Evolutionary conservation across 2,113 vertebrate species (phyloP).

Genomic region (Rallus limicola): DNA sequence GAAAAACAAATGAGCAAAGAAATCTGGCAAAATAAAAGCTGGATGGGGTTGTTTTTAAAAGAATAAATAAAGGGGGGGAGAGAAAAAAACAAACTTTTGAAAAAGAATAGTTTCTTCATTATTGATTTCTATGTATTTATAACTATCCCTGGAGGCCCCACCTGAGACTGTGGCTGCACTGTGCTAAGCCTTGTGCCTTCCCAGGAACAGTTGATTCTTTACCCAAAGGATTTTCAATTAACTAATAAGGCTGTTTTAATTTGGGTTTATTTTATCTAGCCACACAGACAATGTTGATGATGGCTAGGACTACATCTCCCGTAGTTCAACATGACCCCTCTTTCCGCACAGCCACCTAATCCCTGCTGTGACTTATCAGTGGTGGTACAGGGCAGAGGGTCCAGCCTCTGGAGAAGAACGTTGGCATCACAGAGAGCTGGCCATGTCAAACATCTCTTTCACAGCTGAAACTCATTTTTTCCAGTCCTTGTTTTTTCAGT

Average conservation of each 20-base stretch:
- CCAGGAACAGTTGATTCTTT: neutral
- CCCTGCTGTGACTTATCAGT: neutral
- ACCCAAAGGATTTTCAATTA: neutral
- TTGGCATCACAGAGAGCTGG: neutral
- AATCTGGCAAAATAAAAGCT: neutral
- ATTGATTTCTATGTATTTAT: neutral
- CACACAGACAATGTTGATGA: neutral
- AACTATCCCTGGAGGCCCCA: neutral
- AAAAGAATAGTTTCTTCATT: neutral
- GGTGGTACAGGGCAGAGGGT: accelerated
- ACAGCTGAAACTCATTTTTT: neutral
- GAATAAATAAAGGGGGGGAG: too few species aligned
- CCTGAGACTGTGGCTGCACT: too few species aligned
- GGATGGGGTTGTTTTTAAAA: neutral
- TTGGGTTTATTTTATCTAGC: neutral
- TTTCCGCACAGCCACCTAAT: neutral
- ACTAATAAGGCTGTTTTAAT: neutral
- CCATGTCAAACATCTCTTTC: neutral
- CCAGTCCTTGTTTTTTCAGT: neutral
- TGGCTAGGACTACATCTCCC: neutral
- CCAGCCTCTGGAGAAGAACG: neutral
- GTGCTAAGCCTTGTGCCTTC: neutral
- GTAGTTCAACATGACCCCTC: neutral
- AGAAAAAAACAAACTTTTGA: neutral
- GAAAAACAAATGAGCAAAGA: slow-evolving; percentile 56